These are phyloP conservation scores for Phocides pigmalion DNA, from an alignment of 1,140 invertebrate genomes.

Conservation along the genomic window DNA sequence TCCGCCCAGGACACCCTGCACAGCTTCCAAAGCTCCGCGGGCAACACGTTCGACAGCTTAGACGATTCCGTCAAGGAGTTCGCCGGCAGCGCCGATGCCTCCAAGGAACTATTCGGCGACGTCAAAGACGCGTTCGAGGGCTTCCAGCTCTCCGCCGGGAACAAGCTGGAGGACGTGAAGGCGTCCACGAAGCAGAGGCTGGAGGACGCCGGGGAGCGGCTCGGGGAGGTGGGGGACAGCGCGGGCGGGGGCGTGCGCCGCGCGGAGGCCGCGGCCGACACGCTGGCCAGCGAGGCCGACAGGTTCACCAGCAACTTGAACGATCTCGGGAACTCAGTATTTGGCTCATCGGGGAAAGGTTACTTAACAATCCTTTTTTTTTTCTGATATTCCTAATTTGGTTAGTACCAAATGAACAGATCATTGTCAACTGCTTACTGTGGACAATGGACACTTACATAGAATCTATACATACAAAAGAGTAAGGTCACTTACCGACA, in stretches of 20 bases:
- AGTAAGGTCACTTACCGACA: no score
- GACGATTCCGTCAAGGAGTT: slow-evolving; percentile 68
- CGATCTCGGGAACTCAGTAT: slow-evolving; percentile 72
- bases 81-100: slow-evolving; percentile 41
- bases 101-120: slow-evolving; percentile 65
- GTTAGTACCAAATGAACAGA: no score
- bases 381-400: no score
- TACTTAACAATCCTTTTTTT: slow-evolving; percentile 17
- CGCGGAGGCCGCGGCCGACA: slow-evolving; percentile 48
- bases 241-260: slow-evolving; percentile 46
- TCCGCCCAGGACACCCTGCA: slow-evolving; percentile 72
- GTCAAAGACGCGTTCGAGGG: slow-evolving; percentile 68
- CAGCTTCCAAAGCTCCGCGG: slow-evolving; percentile 77
- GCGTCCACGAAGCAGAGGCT: slow-evolving; percentile 52
- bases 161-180: slow-evolving; percentile 72
- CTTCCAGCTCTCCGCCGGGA: slow-evolving; percentile 72
- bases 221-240: slow-evolving; percentile 53
- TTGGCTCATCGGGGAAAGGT: slow-evolving; percentile 75
- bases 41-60: slow-evolving; percentile 76
- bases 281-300: slow-evolving; percentile 58
- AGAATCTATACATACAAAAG: no score
- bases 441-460: no score
- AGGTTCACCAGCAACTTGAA: slow-evolving; percentile 72
- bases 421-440: no score
- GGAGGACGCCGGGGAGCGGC: slow-evolving; percentile 53